Evolutionary conservation across 2,797 vertebrate genomes (phyloP).

Genomic region (Arctocebus calabarensis): DNA sequence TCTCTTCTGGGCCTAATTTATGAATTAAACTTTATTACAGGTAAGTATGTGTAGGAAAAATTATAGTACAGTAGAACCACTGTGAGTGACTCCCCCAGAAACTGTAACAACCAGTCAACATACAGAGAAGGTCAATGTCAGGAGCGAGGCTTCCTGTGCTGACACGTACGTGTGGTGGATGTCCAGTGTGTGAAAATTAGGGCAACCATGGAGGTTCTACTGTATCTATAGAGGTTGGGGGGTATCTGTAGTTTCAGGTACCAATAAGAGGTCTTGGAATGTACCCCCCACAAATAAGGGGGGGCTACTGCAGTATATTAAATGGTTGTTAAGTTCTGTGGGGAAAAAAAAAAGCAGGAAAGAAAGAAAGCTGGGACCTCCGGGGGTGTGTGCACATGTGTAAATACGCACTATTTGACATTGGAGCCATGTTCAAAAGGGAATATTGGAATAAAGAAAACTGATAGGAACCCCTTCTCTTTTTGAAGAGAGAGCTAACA

Average conservation of each 20-base stretch:
- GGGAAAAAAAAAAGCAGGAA: slow-evolving; percentile 4
- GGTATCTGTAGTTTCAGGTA: background rate
- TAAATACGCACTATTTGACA: background rate
- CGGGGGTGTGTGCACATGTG: background rate
- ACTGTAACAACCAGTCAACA: too few species aligned
- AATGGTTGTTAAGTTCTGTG: background rate
- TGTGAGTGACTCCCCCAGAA: too few species aligned
- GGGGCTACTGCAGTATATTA: background rate
- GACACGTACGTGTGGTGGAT: too few species aligned
- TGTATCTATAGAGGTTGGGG: background rate
- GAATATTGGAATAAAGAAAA: background rate
- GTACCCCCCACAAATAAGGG: background rate
- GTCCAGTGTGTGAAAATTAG: too few species aligned
- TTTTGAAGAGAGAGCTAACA: background rate
- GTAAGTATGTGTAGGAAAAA: background rate
- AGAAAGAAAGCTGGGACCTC: background rate
- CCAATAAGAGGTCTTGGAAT: background rate
- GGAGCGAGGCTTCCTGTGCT: too few species aligned
- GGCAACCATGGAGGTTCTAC: too few species aligned
- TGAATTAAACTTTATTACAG: background rate
- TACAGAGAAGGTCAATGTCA: too few species aligned
- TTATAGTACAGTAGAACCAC: too few species aligned
- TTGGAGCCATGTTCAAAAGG: background rate
- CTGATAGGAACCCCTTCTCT: background rate
- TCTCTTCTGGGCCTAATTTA: background rate